phyloP scores from a whole-genome alignment of 2,888 invertebrate genomes.

The Phaonia tiefii region DNA sequence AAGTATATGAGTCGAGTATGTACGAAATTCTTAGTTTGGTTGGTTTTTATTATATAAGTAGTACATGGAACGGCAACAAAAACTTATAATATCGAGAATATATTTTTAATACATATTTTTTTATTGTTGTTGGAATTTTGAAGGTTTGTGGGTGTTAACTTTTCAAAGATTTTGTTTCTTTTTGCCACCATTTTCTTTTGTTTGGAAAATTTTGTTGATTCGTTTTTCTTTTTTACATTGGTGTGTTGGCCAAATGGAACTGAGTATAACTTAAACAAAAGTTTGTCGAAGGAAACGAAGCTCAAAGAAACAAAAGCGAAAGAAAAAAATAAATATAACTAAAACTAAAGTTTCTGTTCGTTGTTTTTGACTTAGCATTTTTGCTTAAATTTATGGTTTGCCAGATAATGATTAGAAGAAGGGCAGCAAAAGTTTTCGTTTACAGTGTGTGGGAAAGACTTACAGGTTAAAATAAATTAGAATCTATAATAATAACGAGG shows the following conservation, averaged over 20 bases:
- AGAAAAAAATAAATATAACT: background rate
- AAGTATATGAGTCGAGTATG: conserved; percentile 2
- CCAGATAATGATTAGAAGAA: conserved; percentile 67
- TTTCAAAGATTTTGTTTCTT: conserved; percentile 63
- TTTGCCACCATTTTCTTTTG: conserved; percentile 39
- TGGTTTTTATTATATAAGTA: conserved; percentile 26
- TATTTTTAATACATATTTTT: conserved; percentile 48
- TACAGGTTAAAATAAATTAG: conserved; percentile 65
- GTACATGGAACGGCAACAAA: background rate
- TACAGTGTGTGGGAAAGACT: conserved; percentile 17
- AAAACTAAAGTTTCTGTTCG: conserved; percentile 28
- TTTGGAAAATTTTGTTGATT: background rate
- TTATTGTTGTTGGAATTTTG: conserved; percentile 51
- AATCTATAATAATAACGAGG: conserved; percentile 22
- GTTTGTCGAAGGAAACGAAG: conserved; percentile 42
- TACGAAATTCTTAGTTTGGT: conserved; percentile 61
- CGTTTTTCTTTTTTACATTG: conserved; percentile 7
- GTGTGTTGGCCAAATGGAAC: conserved; percentile 13
- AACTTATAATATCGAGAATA: background rate
- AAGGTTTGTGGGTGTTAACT: conserved; percentile 67
- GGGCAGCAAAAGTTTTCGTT: conserved; percentile 44
- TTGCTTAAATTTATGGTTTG: conserved; percentile 65
- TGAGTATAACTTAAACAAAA: conserved; percentile 34
- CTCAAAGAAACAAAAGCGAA: conserved; percentile 39
- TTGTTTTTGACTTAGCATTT: conserved; percentile 60